Percentiles rank a stretch among this genome's conserved stretches.
Conservation (phyloP, 2,113 vertebrate genomes). For the Heptranchias perlo region DNA sequence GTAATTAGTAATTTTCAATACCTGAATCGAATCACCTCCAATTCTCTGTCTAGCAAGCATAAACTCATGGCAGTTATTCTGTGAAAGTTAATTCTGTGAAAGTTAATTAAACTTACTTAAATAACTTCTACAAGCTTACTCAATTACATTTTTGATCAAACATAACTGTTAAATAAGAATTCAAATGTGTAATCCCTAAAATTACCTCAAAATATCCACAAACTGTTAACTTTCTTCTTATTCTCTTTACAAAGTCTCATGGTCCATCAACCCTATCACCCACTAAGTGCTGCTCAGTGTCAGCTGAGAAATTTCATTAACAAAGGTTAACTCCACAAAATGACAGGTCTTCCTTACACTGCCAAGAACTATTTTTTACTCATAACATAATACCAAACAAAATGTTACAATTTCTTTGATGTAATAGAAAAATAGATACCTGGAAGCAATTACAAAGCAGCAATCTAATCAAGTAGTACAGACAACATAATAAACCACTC, state of each 20-base stretch:
- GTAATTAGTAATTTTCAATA: not conserved
- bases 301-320: slow-evolving; percentile 15
- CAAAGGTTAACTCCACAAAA: slow-evolving; percentile 4
- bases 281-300: not conserved
- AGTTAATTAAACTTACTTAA: not conserved
- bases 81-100: not conserved
- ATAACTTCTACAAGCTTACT: not conserved
- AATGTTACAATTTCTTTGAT: slow-evolving; percentile 13
- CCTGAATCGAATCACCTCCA: not conserved
- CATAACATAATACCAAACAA: not conserved
- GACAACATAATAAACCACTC: not conserved
- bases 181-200: not conserved
- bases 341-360: not conserved
- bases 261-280: not conserved
- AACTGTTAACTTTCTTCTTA: not conserved
- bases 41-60: not conserved
- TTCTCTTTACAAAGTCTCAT: not conserved
- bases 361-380: slow-evolving; percentile 1
- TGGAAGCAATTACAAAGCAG: slow-evolving; percentile 22
- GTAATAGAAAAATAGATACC: slow-evolving; percentile 4
- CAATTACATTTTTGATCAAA: not conserved
- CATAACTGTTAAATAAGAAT: not conserved
- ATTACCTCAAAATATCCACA: not conserved
- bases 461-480: slow-evolving; percentile 1
- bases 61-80: not conserved